phyloP scores from a whole-genome alignment of 2,113 vertebrate genomes.

The Prunella himalayana region DNA sequence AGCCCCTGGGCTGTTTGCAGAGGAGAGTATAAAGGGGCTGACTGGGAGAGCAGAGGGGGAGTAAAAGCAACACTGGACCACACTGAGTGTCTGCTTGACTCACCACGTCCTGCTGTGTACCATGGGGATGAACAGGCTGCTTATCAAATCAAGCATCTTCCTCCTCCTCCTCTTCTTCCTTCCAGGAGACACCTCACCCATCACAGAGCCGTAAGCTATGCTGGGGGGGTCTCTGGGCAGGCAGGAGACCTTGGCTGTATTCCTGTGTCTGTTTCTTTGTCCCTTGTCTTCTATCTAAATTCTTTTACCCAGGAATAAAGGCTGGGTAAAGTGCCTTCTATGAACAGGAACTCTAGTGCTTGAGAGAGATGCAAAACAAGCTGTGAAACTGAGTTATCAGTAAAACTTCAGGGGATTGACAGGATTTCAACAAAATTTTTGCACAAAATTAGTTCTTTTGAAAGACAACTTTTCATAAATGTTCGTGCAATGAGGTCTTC shows the following conservation, averaged over 20 bases:
- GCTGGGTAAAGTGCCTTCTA: not conserved
- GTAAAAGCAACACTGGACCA: not conserved
- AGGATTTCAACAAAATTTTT: not conserved
- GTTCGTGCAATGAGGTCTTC: not conserved
- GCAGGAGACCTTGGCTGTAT: not conserved
- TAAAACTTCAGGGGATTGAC: not conserved
- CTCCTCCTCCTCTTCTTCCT: constrained; percentile 36
- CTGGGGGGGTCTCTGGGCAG: not conserved
- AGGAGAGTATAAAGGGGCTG: constrained; percentile 16
- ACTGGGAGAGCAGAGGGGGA: not conserved
- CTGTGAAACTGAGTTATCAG: not conserved
- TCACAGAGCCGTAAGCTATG: constrained; percentile 46
- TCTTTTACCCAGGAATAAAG: not conserved
- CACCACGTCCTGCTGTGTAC: not conserved
- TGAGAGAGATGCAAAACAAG: not conserved
- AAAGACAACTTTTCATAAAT: not conserved
- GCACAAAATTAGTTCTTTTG: not conserved
- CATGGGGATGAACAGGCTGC: not conserved
- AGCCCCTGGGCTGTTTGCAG: not conserved
- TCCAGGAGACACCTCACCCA: not conserved
- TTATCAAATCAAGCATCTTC: not conserved
- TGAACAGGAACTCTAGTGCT: not conserved
- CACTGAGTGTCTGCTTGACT: not conserved
- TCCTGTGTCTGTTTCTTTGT: not conserved
- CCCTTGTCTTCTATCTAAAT: not conserved